Percentiles rank a stretch among this genome's conserved stretches.
These are phyloP conservation scores for Cinclus cinclus DNA, from an alignment of 2,113 vertebrate species.

Conservation along the genomic window DNA sequence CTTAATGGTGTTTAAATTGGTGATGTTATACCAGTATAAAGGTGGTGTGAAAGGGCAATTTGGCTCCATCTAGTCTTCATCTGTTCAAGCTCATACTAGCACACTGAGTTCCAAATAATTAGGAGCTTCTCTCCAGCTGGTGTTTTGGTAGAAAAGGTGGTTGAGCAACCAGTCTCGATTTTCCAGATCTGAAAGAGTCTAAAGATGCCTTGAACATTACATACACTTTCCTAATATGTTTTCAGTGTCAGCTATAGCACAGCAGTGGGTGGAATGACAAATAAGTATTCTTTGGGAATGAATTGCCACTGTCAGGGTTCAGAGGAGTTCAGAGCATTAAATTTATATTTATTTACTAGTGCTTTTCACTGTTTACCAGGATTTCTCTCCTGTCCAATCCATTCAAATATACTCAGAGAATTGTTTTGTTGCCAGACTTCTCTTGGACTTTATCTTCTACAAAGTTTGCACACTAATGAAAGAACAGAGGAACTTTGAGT, in stretches of 20 bases:
- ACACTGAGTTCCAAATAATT: constrained; percentile 57
- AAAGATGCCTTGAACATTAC: constrained; percentile 64
- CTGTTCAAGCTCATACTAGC: constrained; percentile 60
- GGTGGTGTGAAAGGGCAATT: constrained; percentile 62
- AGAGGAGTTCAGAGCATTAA: constrained; percentile 37
- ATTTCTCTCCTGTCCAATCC: neutral
- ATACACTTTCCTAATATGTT: constrained; percentile 67
- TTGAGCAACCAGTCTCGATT: constrained; percentile 67
- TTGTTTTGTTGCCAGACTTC: neutral
- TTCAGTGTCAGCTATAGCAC: constrained; percentile 48
- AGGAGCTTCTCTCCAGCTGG: constrained; percentile 62
- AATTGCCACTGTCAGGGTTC: constrained; percentile 28
- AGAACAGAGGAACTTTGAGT: neutral
- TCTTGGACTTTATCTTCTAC: neutral
- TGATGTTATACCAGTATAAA: constrained; percentile 11
- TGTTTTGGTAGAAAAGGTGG: constrained; percentile 68
- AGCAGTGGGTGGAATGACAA: constrained; percentile 65
- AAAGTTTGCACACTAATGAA: neutral
- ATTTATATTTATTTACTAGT: constrained; percentile 29
- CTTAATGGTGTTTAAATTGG: neutral
- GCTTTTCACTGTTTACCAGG: constrained; percentile 8
- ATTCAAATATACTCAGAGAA: neutral
- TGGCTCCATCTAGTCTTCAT: constrained; percentile 30
- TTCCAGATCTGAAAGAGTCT: constrained; percentile 54
- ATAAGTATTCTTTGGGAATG: constrained; percentile 41